Evolutionary conservation across 2,888 invertebrate genomes (phyloP).

Genomic region (Noctua fimbriata): DNA sequence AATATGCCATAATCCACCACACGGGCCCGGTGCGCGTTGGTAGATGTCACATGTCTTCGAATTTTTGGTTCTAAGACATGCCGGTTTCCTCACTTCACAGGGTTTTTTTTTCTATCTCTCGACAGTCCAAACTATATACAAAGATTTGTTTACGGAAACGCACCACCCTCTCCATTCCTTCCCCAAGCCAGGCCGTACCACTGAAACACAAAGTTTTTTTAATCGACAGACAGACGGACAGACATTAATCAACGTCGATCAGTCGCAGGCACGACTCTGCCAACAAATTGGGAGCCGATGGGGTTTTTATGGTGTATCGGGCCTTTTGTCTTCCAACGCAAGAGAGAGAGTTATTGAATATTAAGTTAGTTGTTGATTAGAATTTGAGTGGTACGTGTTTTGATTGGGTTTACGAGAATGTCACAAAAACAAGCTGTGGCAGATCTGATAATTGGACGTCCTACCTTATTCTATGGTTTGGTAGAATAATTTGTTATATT

Average conservation of each 20-base stretch:
- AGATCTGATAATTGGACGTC: too few species aligned
- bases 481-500: too few species aligned
- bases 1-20: too few species aligned
- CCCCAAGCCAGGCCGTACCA: slow-evolving; percentile 72
- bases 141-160: neutral
- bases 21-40: too few species aligned
- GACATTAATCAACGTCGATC: slow-evolving; percentile 90
- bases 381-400: slow-evolving; percentile 10
- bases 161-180: slow-evolving; percentile 67
- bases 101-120: too few species aligned
- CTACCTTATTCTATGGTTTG: too few species aligned
- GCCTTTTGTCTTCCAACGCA: slow-evolving; percentile 63
- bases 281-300: slow-evolving; percentile 64
- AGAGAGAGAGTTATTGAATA: slow-evolving; percentile 47
- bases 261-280: slow-evolving; percentile 77
- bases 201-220: slow-evolving; percentile 89
- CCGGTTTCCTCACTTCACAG: too few species aligned
- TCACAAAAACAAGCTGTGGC: neutral
- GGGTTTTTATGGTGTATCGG: slow-evolving; percentile 63
- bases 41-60: too few species aligned
- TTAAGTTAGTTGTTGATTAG: slow-evolving; percentile 50
- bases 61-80: too few species aligned
- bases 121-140: too few species aligned
- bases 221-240: slow-evolving; percentile 83
- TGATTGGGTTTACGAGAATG: slow-evolving; percentile 9